Base-by-base conservation (phyloP, 2,797 vertebrate species). In the Gymnoscopelus braueri region DNA sequence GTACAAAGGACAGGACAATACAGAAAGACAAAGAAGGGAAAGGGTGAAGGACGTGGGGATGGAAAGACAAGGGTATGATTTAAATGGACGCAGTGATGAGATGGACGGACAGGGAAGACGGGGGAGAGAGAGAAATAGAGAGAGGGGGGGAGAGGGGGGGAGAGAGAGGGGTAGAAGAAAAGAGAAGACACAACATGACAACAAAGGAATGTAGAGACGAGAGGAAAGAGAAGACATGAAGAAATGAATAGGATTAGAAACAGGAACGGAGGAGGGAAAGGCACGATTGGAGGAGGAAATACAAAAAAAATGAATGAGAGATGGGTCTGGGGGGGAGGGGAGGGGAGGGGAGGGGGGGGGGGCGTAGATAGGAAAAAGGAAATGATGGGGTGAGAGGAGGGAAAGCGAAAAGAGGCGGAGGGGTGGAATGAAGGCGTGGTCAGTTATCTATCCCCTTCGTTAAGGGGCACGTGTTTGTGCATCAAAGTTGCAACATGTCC, bases 351-450 rank as follows among this genome's bases (percentile, higher is more conserved):
- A 5, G n/a, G 29, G 26, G 12, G 29, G 29, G 13, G 35, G 56
- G 11, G 35, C 2, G 56, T 19, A 19, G 19, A 1, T 1, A 29
- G 56, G 56, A 58, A 50, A 52, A 24, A n/a, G 50, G n/a, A 15
- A 60, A 60, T 60, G 51, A 53, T 5, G 15, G n/a, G 51, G 24
- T 49, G 52, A 53, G 52, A 9, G 52, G 52, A 15, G 0, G 70
- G 53, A 67, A n/a, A 63, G 66, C 0, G 44, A 29, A n/a, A 47
- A 24, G 6, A 48, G 15, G 47, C 15, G 6, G 8, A 54, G 23
- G n/a, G 52, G 9, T 44, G 39, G 39, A 44, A 44, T 10, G 8
- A 61, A 53, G 19, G 15, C 52, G 59, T 72, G 65, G 65, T 50
- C 60, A 35, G 50, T 5, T 3, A 9, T 47, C 64, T 2, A 7